A percentile compares a stretch with the other conserved stretches of the same genome.
phyloP scores from a whole-genome alignment of 2,888 invertebrate species.

The Prosapia bicincta region DNA sequence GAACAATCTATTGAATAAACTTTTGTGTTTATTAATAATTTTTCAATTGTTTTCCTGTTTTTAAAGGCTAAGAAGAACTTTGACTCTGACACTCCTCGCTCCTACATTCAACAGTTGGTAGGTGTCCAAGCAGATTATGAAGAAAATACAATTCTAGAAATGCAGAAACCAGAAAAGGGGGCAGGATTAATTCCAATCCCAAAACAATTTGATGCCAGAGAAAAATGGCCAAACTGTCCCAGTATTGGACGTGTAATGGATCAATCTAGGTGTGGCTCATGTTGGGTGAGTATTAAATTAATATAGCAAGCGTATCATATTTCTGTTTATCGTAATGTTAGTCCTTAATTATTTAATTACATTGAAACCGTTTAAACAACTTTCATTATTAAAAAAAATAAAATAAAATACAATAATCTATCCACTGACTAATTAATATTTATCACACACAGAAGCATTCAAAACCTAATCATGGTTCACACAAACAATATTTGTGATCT shows the following conservation, averaged over 20 bases:
- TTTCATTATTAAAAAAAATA: too few species aligned
- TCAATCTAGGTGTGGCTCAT: not conserved
- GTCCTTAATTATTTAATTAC: too few species aligned
- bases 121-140: not conserved
- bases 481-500: too few species aligned
- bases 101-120: not conserved
- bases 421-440: too few species aligned
- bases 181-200: not conserved
- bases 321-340: too few species aligned
- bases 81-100: not conserved
- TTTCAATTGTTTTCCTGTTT: not conserved
- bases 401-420: too few species aligned
- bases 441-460: too few species aligned
- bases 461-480: too few species aligned
- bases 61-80: not conserved
- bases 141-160: not conserved
- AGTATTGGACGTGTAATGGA: not conserved
- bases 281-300: constrained; percentile 1
- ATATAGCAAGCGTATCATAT: too few species aligned
- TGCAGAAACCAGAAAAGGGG: not conserved
- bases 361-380: too few species aligned
- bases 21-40: too few species aligned
- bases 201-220: not conserved
- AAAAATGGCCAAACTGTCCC: not conserved
- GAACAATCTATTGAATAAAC: not conserved